Percentiles rank a stretch among this genome's conserved stretches.
phyloP scores from a whole-genome alignment of 2,113 vertebrate species.

The Cheilinus undulatus region DNA sequence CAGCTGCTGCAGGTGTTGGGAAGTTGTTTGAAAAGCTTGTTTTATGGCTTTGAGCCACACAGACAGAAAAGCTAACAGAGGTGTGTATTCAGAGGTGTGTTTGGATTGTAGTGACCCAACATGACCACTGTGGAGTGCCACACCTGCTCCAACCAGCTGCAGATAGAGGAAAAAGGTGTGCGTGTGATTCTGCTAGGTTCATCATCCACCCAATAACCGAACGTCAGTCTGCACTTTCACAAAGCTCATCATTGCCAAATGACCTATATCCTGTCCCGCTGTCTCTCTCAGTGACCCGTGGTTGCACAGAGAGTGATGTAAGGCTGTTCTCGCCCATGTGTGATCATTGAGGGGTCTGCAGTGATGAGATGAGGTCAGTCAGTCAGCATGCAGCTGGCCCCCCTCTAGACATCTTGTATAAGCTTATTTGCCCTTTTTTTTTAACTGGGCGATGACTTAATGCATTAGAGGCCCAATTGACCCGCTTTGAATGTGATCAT shows the following conservation, averaged over 20 bases:
- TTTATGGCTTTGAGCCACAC: constrained; percentile 52
- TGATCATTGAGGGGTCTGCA: constrained; percentile 64
- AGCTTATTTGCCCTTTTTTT: constrained; percentile 57
- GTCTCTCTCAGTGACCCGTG: constrained; percentile 33
- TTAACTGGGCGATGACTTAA: constrained; percentile 44
- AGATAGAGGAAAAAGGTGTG: constrained; percentile 5
- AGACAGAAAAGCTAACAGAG: constrained; percentile 14
- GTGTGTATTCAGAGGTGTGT: constrained; percentile 29
- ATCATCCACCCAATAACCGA: constrained; percentile 9
- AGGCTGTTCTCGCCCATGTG: constrained; percentile 66
- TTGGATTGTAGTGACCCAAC: constrained; percentile 43
- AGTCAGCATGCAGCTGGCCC: constrained; percentile 64
- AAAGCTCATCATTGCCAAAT: constrained; percentile 54
- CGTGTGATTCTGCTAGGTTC: background rate
- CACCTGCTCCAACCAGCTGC: constrained; percentile 34
- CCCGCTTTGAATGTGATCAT: constrained; percentile 51
- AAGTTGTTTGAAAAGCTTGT: constrained; percentile 38
- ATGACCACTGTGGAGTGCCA: constrained; percentile 45
- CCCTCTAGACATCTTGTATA: constrained; percentile 54
- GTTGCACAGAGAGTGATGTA: constrained; percentile 64
- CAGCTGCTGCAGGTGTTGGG: constrained; percentile 27
- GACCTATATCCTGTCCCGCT: constrained; percentile 65
- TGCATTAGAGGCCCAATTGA: constrained; percentile 56
- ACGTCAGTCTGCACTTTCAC: constrained; percentile 59
- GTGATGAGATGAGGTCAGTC: constrained; percentile 75